These are phyloP conservation scores for Sphenopsis melanotis DNA, from an alignment of 2,797 vertebrate species.

Conservation along the genomic window DNA sequence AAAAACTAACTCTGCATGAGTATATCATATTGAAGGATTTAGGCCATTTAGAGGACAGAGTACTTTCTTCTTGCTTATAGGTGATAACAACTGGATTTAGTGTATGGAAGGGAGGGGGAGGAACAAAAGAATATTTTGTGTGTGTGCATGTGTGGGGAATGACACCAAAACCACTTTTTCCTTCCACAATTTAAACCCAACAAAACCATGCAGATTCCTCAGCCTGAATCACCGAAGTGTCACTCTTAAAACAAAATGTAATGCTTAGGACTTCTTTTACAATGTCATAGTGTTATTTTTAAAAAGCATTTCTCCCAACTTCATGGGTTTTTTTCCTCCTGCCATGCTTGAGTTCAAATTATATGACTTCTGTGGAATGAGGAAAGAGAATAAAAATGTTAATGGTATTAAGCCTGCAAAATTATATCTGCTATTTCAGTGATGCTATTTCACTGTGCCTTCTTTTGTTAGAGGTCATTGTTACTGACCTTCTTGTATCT, in stretches of 20 bases:
- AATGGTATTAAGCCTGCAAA: not conserved
- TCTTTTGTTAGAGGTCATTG: not conserved
- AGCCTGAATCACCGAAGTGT: not conserved
- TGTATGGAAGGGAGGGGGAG: not conserved
- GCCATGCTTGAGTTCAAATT: not conserved
- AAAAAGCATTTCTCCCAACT: not conserved
- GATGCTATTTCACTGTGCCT: not conserved
- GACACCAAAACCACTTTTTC: not conserved
- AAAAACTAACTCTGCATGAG: not conserved
- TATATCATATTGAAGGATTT: not conserved
- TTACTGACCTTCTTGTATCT: not conserved
- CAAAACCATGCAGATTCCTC: not conserved
- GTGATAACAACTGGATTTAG: not conserved
- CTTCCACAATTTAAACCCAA: not conserved
- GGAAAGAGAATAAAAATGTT: not conserved
- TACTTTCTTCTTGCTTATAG: not conserved
- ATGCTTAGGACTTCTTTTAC: not conserved
- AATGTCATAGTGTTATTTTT: not conserved
- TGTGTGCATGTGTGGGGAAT: not conserved
- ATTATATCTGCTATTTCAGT: slow-evolving; percentile 3
- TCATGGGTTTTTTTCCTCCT: not conserved
- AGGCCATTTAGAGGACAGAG: not conserved
- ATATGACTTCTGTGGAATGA: not conserved
- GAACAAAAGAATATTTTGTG: not conserved
- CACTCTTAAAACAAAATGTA: not conserved